These are phyloP conservation scores for Papilio polyxenes DNA, from an alignment of 1,140 invertebrate genomes.

Conservation along the genomic window DNA sequence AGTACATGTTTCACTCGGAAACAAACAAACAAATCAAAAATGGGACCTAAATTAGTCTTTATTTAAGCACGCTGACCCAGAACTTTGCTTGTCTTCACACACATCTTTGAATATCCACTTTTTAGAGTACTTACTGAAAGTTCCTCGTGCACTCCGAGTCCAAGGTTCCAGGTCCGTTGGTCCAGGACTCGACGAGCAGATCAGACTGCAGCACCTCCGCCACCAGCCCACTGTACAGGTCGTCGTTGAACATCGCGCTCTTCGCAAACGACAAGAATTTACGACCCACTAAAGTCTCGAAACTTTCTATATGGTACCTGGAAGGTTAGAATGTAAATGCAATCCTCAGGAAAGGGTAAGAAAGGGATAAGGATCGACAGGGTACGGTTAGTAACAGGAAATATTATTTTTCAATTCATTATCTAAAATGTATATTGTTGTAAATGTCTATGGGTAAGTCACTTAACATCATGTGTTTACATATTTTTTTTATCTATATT, in stretches of 20 bases:
- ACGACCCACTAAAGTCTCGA: conserved; percentile 82
- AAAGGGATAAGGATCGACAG: background rate
- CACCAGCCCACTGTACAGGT: conserved; percentile 92
- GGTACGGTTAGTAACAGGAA: no score
- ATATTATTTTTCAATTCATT: no score
- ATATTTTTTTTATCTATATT: no score
- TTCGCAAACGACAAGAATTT: conserved; percentile 91
- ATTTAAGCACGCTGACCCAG: no score
- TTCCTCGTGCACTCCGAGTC: conserved; percentile 85
- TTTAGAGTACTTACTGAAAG: conserved; percentile 72
- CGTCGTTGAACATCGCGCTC: conserved; percentile 87
- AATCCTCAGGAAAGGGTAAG: background rate
- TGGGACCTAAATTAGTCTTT: no score
- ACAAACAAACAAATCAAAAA: no score
- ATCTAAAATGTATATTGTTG: no score
- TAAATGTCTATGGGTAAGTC: no score
- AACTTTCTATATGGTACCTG: conserved; percentile 80
- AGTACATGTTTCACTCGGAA: no score
- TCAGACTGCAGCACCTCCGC: conserved; percentile 86
- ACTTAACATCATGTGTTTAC: no score
- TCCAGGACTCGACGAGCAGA: conserved; percentile 93
- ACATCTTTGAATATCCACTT: no score
- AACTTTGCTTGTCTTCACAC: no score
- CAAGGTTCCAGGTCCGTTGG: conserved; percentile 88
- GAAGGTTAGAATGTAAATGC: conserved; percentile 37